Evolutionary conservation across 2,888 invertebrate genomes (phyloP), one percentile per base, ranked within the genome.

Genomic region (Caenorhabditis sp.): DNA sequence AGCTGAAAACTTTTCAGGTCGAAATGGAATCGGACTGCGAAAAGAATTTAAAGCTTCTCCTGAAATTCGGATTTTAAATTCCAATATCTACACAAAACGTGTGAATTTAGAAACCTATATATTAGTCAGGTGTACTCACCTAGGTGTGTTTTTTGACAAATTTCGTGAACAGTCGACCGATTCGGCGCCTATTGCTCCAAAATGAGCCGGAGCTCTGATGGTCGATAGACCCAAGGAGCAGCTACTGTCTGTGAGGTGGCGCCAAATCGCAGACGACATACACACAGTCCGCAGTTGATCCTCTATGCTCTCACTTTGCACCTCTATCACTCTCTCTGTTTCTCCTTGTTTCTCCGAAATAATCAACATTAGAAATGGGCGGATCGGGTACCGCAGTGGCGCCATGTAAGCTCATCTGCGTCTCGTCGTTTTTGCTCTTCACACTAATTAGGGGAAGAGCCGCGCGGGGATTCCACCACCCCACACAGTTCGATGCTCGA

Each of bases 401-500:
- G 80, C 80, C 80, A 74, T 80, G 80, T 80, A 80, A 80, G 73
- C 74, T 68, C 63, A 51, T 80, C 74, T 80, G 74, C 80, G 80
- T 80, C 80, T 80, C 80, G 38, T 38, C 12, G 38, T 59, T 31
- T 35, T 28, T 41, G 58, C 54, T 72, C 80, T 80, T 74, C 74
- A 68, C 69, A 74, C 73, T 80, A 68, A 74, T 74, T 80, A 73
- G 75, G 66, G 74, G 54, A 68, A 56, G 47, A 47, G 64, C 38
- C 58, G 59, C n/a, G n/a, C 66, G 68, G 44, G 56, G 64, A 49
- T 58, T 49, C 66, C 51, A 54, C 41, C 7, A 47, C 41, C 2
- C 28, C 59, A 41, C 64, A 61, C 63, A 70, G 61, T 69, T 56
- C 66, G 35, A 22, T 66, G 56, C 58, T 44, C 58, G 47, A 41